Evolutionary conservation across 2,888 invertebrate genomes (phyloP).

Genomic region (Lacanobia oleracea): DNA sequence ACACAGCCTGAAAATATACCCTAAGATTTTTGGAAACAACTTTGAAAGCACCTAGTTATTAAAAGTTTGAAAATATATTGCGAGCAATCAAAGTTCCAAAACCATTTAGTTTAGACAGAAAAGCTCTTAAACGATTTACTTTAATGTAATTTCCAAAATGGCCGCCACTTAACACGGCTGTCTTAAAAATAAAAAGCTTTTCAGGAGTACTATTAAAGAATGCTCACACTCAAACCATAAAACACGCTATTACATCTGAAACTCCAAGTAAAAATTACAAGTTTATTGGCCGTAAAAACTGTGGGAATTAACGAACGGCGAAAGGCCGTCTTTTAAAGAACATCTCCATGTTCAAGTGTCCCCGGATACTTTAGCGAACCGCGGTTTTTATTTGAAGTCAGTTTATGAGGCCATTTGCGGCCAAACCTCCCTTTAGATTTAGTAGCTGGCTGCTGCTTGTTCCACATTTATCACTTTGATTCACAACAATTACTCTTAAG

Average conservation of each 20-base stretch:
- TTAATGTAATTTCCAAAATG: slow-evolving; percentile 16
- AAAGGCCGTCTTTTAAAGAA: slow-evolving; percentile 61
- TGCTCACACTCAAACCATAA: slow-evolving; percentile 51
- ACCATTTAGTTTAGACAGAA: not conserved
- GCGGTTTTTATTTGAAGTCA: slow-evolving; percentile 78
- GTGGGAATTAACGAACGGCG: slow-evolving; percentile 66
- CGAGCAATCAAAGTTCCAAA: slow-evolving; percentile 3
- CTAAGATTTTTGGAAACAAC: not conserved
- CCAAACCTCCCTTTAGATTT: slow-evolving; percentile 76
- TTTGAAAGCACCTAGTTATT: not conserved
- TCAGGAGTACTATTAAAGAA: slow-evolving; percentile 38
- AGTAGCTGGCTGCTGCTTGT: slow-evolving; percentile 69
- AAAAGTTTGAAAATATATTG: not conserved
- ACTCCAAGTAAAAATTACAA: slow-evolving; percentile 63
- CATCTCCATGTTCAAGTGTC: slow-evolving; percentile 71
- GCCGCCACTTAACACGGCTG: slow-evolving; percentile 13
- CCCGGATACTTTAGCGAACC: slow-evolving; percentile 77
- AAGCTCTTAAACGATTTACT: not conserved
- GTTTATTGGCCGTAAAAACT: slow-evolving; percentile 65
- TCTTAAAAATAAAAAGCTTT: slow-evolving; percentile 43
- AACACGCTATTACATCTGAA: slow-evolving; percentile 52
- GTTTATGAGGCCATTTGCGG: slow-evolving; percentile 81
- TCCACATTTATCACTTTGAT: slow-evolving; percentile 73
- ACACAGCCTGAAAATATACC: not conserved
- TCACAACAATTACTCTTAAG: slow-evolving; percentile 77